phyloP scores from a whole-genome alignment of 2,113 vertebrate genomes.

The Muscicapa adusta region DNA sequence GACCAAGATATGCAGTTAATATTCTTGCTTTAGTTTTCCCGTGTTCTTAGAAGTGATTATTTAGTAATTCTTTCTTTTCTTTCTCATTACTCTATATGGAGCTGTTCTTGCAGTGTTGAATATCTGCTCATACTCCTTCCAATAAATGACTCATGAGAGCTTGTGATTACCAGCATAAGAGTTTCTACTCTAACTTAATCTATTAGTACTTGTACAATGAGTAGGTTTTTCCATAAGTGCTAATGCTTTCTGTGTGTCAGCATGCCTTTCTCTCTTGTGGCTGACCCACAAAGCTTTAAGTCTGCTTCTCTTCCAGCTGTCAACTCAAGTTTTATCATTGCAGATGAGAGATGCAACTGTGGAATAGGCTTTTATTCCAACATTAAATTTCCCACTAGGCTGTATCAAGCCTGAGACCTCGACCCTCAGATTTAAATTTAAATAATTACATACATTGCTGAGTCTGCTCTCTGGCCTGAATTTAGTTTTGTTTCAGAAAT shows the following conservation, averaged over 20 bases:
- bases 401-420: not conserved
- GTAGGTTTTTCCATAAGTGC: not conserved
- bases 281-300: constrained; percentile 27
- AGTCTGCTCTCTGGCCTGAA: not conserved
- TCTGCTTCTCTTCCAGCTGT: constrained; percentile 28
- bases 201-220: not conserved
- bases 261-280: not conserved
- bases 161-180: not conserved
- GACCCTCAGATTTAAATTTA: not conserved
- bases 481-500: not conserved
- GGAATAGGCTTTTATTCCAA: not conserved
- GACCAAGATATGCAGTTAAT: not conserved
- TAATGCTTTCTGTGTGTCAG: not conserved
- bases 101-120: not conserved
- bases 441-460: not conserved
- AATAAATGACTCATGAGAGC: not conserved
- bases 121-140: not conserved
- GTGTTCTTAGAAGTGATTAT: not conserved
- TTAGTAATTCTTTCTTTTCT: not conserved
- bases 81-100: not conserved
- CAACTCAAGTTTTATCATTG: not conserved
- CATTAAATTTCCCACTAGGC: not conserved
- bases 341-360: not conserved
- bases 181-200: not conserved
- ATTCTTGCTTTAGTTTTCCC: not conserved